Conservation (phyloP, 2,888 invertebrate genomes). For the Thelaira solivaga region DNA sequence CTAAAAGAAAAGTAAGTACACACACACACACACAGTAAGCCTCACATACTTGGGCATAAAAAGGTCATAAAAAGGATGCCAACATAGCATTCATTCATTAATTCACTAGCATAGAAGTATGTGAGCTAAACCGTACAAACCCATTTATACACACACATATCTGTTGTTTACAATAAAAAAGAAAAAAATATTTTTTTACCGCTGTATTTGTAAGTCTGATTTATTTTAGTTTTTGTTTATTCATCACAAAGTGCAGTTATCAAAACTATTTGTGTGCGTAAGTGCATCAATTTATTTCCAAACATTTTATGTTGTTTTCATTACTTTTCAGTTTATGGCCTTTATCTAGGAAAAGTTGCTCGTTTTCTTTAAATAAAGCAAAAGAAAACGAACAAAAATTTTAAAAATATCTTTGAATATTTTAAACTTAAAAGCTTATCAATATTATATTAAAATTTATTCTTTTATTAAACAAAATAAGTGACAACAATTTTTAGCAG, state of each 20-base stretch:
- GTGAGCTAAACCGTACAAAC: neutral
- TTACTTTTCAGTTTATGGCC: conserved; percentile 48
- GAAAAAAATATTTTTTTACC: conserved; percentile 3
- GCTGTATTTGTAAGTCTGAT: conserved; percentile 5
- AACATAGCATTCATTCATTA: conserved; percentile 13
- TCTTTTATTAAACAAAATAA: no score
- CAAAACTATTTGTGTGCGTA: neutral
- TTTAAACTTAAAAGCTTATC: no score
- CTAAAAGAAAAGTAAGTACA: neutral
- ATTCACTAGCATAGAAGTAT: neutral
- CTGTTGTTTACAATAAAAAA: neutral
- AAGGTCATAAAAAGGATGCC: conserved; percentile 43
- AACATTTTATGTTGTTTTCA: conserved; percentile 55
- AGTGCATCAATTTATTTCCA: conserved; percentile 23
- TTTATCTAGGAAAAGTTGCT: conserved; percentile 26
- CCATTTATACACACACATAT: neutral
- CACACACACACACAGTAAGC: neutral
- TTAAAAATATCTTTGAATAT: no score
- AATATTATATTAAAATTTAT: no score
- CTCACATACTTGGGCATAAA: no score
- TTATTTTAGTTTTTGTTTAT: neutral
- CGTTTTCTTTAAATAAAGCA: neutral
- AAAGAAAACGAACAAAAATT: no score
- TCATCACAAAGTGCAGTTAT: conserved; percentile 7
- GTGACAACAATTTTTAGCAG: no score